Percentiles rank a stretch among this genome's conserved stretches.
Evolutionary conservation across 1,140 invertebrate genomes (phyloP).

Genomic region (Sycophaga agraensis): DNA sequence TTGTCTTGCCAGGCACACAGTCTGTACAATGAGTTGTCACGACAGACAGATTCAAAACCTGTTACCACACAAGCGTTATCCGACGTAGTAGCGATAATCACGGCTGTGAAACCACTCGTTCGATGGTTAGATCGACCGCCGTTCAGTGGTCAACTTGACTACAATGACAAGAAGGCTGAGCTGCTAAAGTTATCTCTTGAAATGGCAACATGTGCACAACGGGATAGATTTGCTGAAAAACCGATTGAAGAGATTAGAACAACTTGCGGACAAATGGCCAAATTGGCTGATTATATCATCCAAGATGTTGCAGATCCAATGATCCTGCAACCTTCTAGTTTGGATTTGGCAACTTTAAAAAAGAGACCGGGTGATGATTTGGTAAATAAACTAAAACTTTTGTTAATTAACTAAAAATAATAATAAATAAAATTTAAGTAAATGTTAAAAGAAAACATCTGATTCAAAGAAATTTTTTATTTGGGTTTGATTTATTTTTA

Average conservation of each 20-base stretch:
- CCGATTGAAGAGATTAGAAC: slow-evolving; percentile 73
- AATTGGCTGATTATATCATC: slow-evolving; percentile 83
- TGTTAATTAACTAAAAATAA: neutral
- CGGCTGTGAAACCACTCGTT: slow-evolving; percentile 82
- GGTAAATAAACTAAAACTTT: slow-evolving; percentile 49
- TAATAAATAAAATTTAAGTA: neutral
- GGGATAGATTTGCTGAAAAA: slow-evolving; percentile 82
- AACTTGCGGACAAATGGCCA: slow-evolving; percentile 70
- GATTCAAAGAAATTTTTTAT: too few species aligned
- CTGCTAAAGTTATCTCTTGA: slow-evolving; percentile 79
- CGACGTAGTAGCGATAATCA: slow-evolving; percentile 80
- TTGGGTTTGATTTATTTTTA: too few species aligned
- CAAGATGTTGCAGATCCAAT: slow-evolving; percentile 85
- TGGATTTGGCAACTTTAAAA: slow-evolving; percentile 84
- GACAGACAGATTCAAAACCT: slow-evolving; percentile 64
- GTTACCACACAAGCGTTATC: slow-evolving; percentile 81
- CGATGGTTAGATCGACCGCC: slow-evolving; percentile 82
- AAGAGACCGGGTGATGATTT: slow-evolving; percentile 77
- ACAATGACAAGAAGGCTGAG: slow-evolving; percentile 67
- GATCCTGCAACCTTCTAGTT: slow-evolving; percentile 81
- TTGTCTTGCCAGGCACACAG: slow-evolving; percentile 81
- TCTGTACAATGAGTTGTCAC: slow-evolving; percentile 70
- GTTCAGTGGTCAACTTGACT: slow-evolving; percentile 70
- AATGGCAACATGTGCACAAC: slow-evolving; percentile 82
- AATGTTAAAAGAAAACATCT: too few species aligned